Evolutionary conservation across 2,113 vertebrate genomes (phyloP), one percentile per base, ranked within the genome.

Genomic region (Pitta sordida): DNA sequence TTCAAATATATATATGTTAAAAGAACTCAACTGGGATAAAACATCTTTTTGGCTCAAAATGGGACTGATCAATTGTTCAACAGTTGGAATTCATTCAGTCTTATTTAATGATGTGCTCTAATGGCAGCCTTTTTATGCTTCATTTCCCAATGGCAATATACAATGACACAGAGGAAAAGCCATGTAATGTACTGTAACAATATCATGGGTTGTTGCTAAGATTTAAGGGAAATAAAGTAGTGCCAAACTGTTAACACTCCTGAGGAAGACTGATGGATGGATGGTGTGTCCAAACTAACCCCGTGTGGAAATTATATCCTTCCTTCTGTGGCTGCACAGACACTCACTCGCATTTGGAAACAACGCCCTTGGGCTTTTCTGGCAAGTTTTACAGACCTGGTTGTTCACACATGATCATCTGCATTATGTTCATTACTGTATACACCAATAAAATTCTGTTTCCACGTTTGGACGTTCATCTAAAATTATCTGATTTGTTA

Each of bases 91-190:
- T 87, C 87, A 73, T 44, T 59, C 75, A 92, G 67, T 11, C 48
- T 87, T 94, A 92, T 87, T 94, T 96, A 94, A 87, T 73, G 67
- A 85, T 73, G 78, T 80, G 51, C 67, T 94, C 67, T 87, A 95
- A 92, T 91, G 59, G 84, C 63, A 87, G 55, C 63, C 63, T 79
- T 94, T 87, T 91, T 59, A 80, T 89, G 70, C 84, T 90, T 85
- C 89, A 90, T 92, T 96, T 92, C 93, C 91, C 84, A 92, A 55
- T n/a, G 46, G 93, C 75, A 93, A 77, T 88, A 89, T 16, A 83
- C 3, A 7, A 62, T 48, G 59, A 85, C 92, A 90, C 74, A 95
- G 84, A 91, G 81, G 74, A 87, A 92, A 90, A 91, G 70, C 49
- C 74, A 87, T 24, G 53, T 69, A 94, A 85, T 69, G 81, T 75